Evolutionary conservation across 2,113 vertebrate genomes (phyloP).

Genomic region (Puntigrus tetrazona): DNA sequence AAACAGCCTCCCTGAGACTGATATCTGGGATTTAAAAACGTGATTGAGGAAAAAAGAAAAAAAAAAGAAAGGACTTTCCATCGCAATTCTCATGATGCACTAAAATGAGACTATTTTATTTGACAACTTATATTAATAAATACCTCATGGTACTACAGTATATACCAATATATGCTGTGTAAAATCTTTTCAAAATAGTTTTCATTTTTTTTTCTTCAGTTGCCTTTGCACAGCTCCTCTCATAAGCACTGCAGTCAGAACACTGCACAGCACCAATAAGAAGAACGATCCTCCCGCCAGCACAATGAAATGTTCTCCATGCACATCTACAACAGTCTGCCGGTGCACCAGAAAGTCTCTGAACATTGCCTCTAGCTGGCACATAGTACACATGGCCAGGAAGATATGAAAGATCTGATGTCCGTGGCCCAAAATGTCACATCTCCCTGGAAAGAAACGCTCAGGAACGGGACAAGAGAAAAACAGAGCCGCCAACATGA

Average conservation of each 20-base stretch:
- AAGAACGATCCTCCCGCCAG: conserved; percentile 80
- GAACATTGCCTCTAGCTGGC: conserved; percentile 88
- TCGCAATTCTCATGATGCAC: conserved; percentile 14
- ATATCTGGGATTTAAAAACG: conserved; percentile 15
- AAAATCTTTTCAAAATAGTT: neutral
- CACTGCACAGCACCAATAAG: conserved; percentile 75
- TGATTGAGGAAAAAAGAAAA: neutral
- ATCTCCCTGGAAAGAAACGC: conserved; percentile 86
- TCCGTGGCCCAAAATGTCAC: conserved; percentile 87
- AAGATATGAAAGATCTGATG: conserved; percentile 94
- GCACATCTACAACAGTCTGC: conserved; percentile 75
- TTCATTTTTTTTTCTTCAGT: conserved; percentile 71
- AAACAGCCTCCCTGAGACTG: neutral
- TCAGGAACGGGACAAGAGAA: conserved; percentile 91
- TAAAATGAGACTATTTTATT: neutral
- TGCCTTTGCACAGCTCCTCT: conserved; percentile 72
- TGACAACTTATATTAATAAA: neutral
- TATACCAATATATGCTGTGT: neutral
- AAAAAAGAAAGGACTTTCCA: neutral
- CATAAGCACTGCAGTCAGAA: conserved; percentile 76
- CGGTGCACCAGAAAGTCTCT: conserved; percentile 81
- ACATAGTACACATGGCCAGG: conserved; percentile 85
- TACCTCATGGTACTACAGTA: neutral
- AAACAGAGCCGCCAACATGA: conserved; percentile 85
- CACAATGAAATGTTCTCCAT: conserved; percentile 75